phyloP scores from a whole-genome alignment of 2,888 invertebrate species.

The Gisinianus flammeolus region DNA sequence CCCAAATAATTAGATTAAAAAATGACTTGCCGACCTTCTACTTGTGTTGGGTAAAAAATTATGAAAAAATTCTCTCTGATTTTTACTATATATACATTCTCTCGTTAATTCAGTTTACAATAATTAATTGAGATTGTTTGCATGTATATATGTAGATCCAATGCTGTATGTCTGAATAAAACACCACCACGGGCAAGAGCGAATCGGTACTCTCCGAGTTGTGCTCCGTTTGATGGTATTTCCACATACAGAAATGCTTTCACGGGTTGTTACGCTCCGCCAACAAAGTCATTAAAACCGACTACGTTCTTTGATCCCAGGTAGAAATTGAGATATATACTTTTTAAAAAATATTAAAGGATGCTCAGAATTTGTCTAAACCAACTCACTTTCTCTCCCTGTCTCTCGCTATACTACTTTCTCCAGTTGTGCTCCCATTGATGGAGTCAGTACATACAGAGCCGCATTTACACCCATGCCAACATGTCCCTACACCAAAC shows the following conservation, averaged over 20 bases:
- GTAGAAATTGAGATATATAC: too few species aligned
- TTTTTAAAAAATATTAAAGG: too few species aligned
- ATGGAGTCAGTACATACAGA: slow-evolving; percentile 44
- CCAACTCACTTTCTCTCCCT: too few species aligned
- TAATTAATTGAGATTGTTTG: too few species aligned
- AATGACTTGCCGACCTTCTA: neutral
- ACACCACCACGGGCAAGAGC: slow-evolving; percentile 36
- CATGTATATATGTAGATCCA: too few species aligned
- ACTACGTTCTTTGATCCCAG: neutral
- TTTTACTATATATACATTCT: neutral
- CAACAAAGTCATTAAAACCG: slow-evolving; percentile 44
- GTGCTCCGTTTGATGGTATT: slow-evolving; percentile 40
- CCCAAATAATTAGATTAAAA: neutral
- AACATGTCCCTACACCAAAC: slow-evolving; percentile 7
- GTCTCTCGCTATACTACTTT: too few species aligned
- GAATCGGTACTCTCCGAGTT: slow-evolving; percentile 24
- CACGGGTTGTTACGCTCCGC: slow-evolving; percentile 39
- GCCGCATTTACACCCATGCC: slow-evolving; percentile 33
- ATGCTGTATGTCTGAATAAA: slow-evolving; percentile 41
- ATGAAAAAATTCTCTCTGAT: neutral
- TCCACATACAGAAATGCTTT: slow-evolving; percentile 46
- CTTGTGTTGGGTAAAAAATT: neutral
- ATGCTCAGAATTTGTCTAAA: too few species aligned
- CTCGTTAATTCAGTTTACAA: too few species aligned
- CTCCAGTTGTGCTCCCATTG: slow-evolving; percentile 45